Percentiles rank a stretch among this genome's conserved stretches.
These are phyloP conservation scores for Marasmarcha lunaedactyla DNA, from an alignment of 2,888 invertebrate species.

Conservation along the genomic window DNA sequence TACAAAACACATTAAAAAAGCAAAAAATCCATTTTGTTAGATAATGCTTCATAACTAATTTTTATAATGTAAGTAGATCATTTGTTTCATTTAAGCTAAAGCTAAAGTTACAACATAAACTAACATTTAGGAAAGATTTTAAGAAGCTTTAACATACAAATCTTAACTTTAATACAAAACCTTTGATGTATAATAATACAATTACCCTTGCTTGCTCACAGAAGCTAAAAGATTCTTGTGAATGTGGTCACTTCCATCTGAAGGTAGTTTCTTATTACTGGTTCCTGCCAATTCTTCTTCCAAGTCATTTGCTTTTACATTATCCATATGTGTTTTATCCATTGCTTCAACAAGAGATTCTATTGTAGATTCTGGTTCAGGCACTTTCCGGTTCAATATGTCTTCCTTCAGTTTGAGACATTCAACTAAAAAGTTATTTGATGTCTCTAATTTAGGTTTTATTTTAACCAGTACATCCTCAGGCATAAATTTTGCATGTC, in stretches of 20 bases:
- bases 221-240: slow-evolving; percentile 75
- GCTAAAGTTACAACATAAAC: too few relatives aligned
- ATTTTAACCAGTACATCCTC: slow-evolving; percentile 42
- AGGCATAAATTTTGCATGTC: slow-evolving; percentile 56
- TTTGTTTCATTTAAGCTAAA: too few relatives aligned
- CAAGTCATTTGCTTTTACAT: slow-evolving; percentile 12
- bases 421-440: slow-evolving; percentile 44
- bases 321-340: slow-evolving; percentile 40
- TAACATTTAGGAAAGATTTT: too few relatives aligned
- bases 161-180: too few relatives aligned
- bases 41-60: too few relatives aligned
- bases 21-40: too few relatives aligned
- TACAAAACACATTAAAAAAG: too few relatives aligned
- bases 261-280: slow-evolving; percentile 4
- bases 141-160: too few relatives aligned
- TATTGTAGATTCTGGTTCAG: slow-evolving; percentile 35
- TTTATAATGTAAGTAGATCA: too few relatives aligned
- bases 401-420: slow-evolving; percentile 48
- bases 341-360: slow-evolving; percentile 44
- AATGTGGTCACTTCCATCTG: slow-evolving; percentile 26
- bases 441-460: slow-evolving; percentile 22
- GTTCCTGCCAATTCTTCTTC: slow-evolving; percentile 6
- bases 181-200: too few relatives aligned
- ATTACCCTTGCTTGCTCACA: slow-evolving; percentile 74
- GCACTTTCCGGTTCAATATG: slow-evolving; percentile 36